Conservation (phyloP, 2,888 invertebrate species). For the Trachelus iudaicus region DNA sequence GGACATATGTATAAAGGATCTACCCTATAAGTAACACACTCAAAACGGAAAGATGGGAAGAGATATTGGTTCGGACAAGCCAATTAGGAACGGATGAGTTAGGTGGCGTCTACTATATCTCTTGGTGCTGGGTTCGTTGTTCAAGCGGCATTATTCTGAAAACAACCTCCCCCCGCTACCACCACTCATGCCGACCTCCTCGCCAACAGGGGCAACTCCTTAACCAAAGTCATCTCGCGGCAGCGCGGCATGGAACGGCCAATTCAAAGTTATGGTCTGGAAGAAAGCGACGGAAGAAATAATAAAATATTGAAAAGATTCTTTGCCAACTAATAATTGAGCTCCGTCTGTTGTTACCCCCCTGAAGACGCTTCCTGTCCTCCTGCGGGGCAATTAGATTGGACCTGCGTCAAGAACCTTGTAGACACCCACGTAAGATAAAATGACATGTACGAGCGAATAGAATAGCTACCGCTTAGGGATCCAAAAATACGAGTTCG, state of each 20-base stretch:
- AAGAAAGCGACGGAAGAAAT: conserved; percentile 25
- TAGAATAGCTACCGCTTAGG: background rate
- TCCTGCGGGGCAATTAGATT: conserved; percentile 2
- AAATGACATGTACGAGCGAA: background rate
- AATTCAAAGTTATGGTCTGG: conserved; percentile 27
- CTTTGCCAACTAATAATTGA: conserved; percentile 37
- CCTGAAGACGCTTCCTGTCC: background rate
- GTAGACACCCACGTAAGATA: background rate
- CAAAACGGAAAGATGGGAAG: conserved; percentile 17
- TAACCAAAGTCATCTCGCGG: conserved; percentile 16
- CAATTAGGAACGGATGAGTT: conserved; percentile 40
- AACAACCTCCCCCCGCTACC: conserved; percentile 10
- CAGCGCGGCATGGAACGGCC: conserved; percentile 16
- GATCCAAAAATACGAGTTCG: background rate
- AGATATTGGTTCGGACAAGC: conserved; percentile 33
- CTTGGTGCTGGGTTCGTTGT: conserved; percentile 17
- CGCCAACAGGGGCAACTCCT: conserved; percentile 12
- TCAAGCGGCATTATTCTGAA: conserved; percentile 28
- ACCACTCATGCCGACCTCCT: conserved; percentile 4
- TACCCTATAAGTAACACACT: conserved; percentile 4
- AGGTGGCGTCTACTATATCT: conserved; percentile 31
- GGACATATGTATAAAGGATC: background rate
- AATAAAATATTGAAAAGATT: conserved; percentile 39
- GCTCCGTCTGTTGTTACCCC: conserved; percentile 7
- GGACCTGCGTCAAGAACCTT: background rate